These are phyloP conservation scores for Spialia ferax DNA, from an alignment of 2,888 invertebrate species.

Conservation along the genomic window DNA sequence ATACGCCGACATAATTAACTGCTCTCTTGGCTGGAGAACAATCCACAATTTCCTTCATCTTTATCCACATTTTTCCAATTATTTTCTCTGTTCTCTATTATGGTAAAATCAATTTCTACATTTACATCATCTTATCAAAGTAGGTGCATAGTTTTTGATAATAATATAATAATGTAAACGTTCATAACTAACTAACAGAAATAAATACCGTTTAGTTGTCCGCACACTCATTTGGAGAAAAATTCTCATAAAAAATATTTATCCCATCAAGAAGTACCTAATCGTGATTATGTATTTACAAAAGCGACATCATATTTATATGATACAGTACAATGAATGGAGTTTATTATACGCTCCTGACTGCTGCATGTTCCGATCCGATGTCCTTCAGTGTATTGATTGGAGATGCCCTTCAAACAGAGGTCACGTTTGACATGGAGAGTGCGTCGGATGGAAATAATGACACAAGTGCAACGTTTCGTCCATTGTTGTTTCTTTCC, in stretches of 20 bases:
- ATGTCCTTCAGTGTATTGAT: slow-evolving; percentile 37
- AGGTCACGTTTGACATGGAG: slow-evolving; percentile 35
- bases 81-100: background rate
- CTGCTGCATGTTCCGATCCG: slow-evolving; percentile 11
- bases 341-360: slow-evolving; percentile 6
- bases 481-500: slow-evolving; percentile 38
- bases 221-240: no score
- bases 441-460: slow-evolving; percentile 34
- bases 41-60: slow-evolving; percentile 23
- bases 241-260: background rate
- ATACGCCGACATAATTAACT: slow-evolving; percentile 28
- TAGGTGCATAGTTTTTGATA: no score
- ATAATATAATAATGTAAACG: no score
- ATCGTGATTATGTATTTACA: background rate
- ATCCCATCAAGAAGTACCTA: background rate
- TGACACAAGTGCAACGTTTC: slow-evolving; percentile 39
- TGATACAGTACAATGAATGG: background rate
- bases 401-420: slow-evolving; percentile 35
- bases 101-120: no score
- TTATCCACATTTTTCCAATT: background rate
- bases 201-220: no score
- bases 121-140: no score
- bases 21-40: slow-evolving; percentile 28
- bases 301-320: background rate
- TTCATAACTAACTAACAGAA: no score